Evolutionary conservation across 1,140 invertebrate genomes (phyloP), one percentile per base, ranked within the genome.

Genomic region (Pseudachorutes palmiensis): DNA sequence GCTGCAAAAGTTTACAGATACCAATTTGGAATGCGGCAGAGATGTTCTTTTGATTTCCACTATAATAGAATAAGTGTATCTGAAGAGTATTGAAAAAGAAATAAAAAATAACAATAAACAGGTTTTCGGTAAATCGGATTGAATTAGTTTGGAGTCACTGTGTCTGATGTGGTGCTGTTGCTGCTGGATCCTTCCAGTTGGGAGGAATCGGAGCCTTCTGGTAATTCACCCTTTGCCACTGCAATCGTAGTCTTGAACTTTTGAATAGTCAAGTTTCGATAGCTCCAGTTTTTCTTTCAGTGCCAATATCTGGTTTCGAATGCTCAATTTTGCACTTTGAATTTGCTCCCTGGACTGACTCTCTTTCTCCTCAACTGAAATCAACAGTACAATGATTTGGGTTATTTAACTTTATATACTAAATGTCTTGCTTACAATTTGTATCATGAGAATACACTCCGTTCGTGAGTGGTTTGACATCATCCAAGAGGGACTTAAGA

Each of bases 401-500:
- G 5, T 41, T 41, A 19, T 41, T 41, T 41, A 19, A 41, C 19
- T 41, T 41, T 19, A 41, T 41, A 19, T 41, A 5, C 5, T 41
- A 5, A 41, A 45, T 9, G 36, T 12, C 9, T 45, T 45, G 9
- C 9, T 24, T 55, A 55, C 51, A 55, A 22, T 55, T 24, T 16
- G 51, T 55, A 5, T 55, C 51, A 26, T 55, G 51, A 12, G 12
- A 16, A 3, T 24, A 55, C 5, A 26, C 12, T 14, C 51, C 51
- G 24, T 12, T 12, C 5, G 24, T 24, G 5, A 12, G 12, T 5
- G 51, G 88, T 76, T 89, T 87, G 0, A 87, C 85, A 69, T 82
- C 87, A 62, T 84, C 88, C 1, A 98, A 78, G 29, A 94, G 81
- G 76, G 93, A 90, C 74, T 95, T 90, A 92, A 97, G 97, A 60